These are phyloP conservation scores for Malacoraja senta DNA, from an alignment of 2,797 vertebrate genomes.

Conservation along the genomic window DNA sequence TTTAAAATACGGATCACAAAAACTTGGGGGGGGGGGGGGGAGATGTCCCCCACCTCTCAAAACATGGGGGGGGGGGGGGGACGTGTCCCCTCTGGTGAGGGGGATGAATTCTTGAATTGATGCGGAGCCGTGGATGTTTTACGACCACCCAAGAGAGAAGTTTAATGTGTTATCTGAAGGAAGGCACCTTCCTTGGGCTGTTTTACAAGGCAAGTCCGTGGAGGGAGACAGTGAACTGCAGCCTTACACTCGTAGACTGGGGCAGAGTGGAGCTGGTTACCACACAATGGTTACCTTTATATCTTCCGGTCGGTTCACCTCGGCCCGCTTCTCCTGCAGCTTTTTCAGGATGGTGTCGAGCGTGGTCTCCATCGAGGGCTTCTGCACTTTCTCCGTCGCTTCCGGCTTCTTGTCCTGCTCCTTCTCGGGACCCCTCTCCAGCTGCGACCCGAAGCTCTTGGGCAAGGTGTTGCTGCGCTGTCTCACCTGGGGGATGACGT, in stretches of 20 bases:
- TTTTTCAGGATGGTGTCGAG: conserved; percentile 79
- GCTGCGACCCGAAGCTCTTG: conserved; percentile 92
- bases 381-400: conserved; percentile 68
- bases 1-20: too few relatives aligned
- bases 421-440: conserved; percentile 82
- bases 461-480: conserved; percentile 95
- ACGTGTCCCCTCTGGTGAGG: too few relatives aligned
- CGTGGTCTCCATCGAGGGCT: conserved; percentile 77
- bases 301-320: conserved; percentile 79
- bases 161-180: background rate
- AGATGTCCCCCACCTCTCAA: too few relatives aligned
- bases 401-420: conserved; percentile 69
- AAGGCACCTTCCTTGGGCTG: background rate
- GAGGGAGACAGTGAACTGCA: background rate
- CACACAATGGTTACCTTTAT: conserved; percentile 70
- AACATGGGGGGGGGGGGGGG: too few relatives aligned
- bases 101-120: background rate
- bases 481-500: conserved; percentile 75
- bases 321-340: conserved; percentile 82
- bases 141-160: background rate
- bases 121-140: background rate
- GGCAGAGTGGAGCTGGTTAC: too few relatives aligned
- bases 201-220: background rate
- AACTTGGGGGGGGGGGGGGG: too few relatives aligned
- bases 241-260: background rate